Conservation (phyloP, 2,797 vertebrate genomes). For the Netta rufina region DNA sequence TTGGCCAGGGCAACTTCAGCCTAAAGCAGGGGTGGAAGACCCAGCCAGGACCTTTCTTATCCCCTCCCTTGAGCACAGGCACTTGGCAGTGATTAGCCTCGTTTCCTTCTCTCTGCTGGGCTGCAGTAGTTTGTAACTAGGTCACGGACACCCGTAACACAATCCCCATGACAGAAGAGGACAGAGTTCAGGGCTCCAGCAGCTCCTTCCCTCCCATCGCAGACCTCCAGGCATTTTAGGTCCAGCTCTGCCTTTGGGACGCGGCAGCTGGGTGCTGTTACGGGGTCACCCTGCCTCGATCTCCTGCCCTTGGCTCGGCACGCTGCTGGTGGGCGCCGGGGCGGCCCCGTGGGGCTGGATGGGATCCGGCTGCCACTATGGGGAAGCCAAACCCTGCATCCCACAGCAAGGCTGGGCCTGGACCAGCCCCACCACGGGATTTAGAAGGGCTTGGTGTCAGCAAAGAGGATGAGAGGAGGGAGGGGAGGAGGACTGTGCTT, state of each 20-base stretch:
- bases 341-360: background rate
- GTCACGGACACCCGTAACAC: background rate
- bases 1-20: background rate
- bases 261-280: accelerated
- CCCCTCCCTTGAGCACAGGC: background rate
- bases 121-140: background rate
- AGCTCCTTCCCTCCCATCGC: background rate
- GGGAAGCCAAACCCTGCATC: background rate
- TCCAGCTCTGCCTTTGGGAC: background rate
- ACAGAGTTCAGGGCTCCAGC: background rate
- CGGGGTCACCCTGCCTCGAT: background rate
- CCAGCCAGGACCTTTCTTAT: background rate
- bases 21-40: background rate
- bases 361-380: background rate
- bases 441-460: background rate
- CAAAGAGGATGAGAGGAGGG: background rate
- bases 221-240: background rate
- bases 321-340: background rate
- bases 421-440: accelerated
- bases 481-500: accelerated
- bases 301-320: background rate
- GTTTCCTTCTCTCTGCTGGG: background rate
- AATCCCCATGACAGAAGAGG: background rate
- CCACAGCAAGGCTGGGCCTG: background rate
- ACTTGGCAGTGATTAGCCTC: background rate